Evolutionary conservation across 1,140 invertebrate species (phyloP).

Genomic region (Rhyacophila brunnea): DNA sequence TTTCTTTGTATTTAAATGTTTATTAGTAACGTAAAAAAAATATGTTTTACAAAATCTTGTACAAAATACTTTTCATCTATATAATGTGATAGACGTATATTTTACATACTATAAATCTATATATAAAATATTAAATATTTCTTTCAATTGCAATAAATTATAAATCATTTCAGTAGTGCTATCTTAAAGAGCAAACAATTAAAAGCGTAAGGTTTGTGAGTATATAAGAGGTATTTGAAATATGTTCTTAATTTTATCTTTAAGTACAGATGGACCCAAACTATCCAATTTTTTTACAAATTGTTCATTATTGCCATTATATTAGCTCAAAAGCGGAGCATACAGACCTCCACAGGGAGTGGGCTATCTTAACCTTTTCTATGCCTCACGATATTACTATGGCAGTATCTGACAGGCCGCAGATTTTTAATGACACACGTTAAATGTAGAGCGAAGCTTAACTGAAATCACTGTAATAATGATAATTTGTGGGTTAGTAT

Average conservation of each 20-base stretch:
- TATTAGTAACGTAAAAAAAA: conserved; percentile 31
- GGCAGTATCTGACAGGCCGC: no score
- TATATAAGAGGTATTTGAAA: conserved; percentile 2
- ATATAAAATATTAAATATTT: neutral
- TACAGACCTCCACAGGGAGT: no score
- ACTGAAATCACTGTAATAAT: no score
- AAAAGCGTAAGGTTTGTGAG: neutral
- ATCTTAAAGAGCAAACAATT: neutral
- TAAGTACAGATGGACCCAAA: no score
- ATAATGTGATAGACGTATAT: conserved; percentile 1
- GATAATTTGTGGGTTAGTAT: no score
- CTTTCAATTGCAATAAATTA: neutral
- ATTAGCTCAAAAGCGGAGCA: no score
- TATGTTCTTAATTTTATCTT: neutral
- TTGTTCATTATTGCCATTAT: no score
- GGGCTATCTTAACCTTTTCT: no score
- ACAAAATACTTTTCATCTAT: conserved; percentile 17
- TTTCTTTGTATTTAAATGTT: conserved; percentile 25
- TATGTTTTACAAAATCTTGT: conserved; percentile 27
- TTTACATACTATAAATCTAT: conserved; percentile 7
- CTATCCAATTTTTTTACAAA: no score
- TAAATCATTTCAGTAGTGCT: neutral
- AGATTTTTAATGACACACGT: no score
- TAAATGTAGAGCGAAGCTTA: no score
- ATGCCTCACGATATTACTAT: no score